Base-by-base conservation (phyloP, 2,113 vertebrate genomes). In the Sander vitreus region DNA sequence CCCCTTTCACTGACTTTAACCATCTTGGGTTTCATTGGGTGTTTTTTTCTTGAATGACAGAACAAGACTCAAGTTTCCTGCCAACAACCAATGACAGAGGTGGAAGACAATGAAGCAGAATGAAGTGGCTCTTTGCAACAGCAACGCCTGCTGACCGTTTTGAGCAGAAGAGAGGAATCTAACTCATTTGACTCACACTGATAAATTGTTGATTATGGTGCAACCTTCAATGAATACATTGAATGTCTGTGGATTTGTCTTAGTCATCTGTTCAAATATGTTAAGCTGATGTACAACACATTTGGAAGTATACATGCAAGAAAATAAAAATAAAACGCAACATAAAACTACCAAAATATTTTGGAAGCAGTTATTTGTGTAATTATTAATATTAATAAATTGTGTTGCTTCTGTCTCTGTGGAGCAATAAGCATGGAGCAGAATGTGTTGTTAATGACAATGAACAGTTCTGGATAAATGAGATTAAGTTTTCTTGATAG, bases 31-130 rank as follows among this genome's bases (percentile, higher is more conserved):
- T 43, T 73, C 55, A 77, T 30, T 59, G 65, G 58, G 43, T 51
- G n/a, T 19, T 50, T 50, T 15, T 43, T 15, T 63, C 27, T 47
- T 62, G 21, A 69, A 71, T 36, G 19, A 67, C 43, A 55, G 16
- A 66, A 57, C 9, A 30, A 15, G 36, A 43, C n/a, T 63, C 36
- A 76, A 3, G 51, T 76, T 76, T 58, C 25, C 43, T 54, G 33
- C 11, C 23, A 47, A 66, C 11, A 21, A 19, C 12, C 50, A 23
- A 48, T 30, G 9, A 48, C 2, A 57, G 8, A 48, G 16, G 54
- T 36, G 8, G 12, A 53, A 59, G 12, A 73, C 27, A 58, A 5
- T 62, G 23, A 58, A 27, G 65, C 21, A 47, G 21, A 48, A 39
- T 36, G 15, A 64, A 30, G 27, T 51, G 0, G 13, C 7, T 50